Evolutionary conservation across 2,888 invertebrate species (phyloP).

Genomic region (Agrotis puta): DNA sequence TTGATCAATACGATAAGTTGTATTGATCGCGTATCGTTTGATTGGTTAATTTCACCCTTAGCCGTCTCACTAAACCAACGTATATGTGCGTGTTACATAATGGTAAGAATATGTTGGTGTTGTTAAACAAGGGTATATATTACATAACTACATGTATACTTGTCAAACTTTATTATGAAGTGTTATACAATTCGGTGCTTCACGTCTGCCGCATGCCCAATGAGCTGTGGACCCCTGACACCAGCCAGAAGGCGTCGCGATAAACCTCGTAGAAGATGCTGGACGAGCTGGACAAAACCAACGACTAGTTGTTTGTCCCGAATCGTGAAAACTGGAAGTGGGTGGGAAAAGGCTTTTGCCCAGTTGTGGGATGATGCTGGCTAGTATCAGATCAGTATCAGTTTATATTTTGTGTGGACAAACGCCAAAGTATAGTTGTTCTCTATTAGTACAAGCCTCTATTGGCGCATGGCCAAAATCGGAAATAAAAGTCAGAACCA

Average conservation of each 20-base stretch:
- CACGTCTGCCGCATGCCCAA: too few species aligned
- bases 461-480: not conserved
- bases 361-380: too few species aligned
- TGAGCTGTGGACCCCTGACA: too few species aligned
- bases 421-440: too few species aligned
- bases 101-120: constrained; percentile 8
- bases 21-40: not conserved
- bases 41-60: not conserved
- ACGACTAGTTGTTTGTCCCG: too few species aligned
- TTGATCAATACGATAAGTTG: not conserved
- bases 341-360: too few species aligned
- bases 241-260: too few species aligned
- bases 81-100: constrained; percentile 4
- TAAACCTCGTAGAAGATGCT: too few species aligned
- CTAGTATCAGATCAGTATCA: too few species aligned
- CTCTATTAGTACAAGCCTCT: not conserved
- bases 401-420: too few species aligned
- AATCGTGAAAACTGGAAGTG: too few species aligned
- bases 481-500: not conserved
- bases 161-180: not conserved
- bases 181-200: not conserved
- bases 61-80: not conserved
- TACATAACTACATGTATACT: not conserved
- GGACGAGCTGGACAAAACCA: too few species aligned
- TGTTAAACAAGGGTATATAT: not conserved